Evolutionary conservation across 2,113 vertebrate genomes (phyloP).

Genomic region (Guaruba guarouba): DNA sequence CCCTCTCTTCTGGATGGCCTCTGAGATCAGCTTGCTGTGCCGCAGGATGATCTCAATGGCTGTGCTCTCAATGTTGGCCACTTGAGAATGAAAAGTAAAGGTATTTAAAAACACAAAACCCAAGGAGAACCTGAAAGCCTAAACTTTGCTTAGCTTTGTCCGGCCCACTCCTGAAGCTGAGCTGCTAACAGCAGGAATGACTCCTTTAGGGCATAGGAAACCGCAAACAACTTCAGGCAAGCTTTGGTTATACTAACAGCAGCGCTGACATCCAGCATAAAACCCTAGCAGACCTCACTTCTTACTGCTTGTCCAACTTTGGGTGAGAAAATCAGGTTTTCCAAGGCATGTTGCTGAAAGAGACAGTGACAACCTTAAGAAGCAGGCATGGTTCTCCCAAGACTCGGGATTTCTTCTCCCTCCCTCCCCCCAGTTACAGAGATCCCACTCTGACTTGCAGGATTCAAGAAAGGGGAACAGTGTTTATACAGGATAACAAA

Average conservation of each 20-base stretch:
- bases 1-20: slow-evolving; percentile 44
- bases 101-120: neutral
- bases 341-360: neutral
- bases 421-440: neutral
- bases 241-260: neutral
- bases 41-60: slow-evolving; percentile 63
- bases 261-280: neutral
- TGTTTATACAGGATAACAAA: neutral
- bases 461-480: neutral
- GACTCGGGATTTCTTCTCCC: neutral
- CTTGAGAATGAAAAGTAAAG: slow-evolving; percentile 52
- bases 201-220: neutral
- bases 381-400: neutral
- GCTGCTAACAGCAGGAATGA: neutral
- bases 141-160: neutral
- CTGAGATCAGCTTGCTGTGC: slow-evolving; percentile 60
- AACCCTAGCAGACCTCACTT: neutral
- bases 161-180: neutral
- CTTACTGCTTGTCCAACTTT: neutral
- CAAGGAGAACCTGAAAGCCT: neutral
- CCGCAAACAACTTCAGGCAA: neutral
- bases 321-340: neutral
- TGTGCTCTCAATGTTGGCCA: slow-evolving; percentile 53
- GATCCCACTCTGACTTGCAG: neutral
- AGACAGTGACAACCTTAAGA: neutral